These are phyloP conservation scores for Ranitomeya imitator DNA, from an alignment of 2,113 vertebrate genomes.

Conservation along the genomic window DNA sequence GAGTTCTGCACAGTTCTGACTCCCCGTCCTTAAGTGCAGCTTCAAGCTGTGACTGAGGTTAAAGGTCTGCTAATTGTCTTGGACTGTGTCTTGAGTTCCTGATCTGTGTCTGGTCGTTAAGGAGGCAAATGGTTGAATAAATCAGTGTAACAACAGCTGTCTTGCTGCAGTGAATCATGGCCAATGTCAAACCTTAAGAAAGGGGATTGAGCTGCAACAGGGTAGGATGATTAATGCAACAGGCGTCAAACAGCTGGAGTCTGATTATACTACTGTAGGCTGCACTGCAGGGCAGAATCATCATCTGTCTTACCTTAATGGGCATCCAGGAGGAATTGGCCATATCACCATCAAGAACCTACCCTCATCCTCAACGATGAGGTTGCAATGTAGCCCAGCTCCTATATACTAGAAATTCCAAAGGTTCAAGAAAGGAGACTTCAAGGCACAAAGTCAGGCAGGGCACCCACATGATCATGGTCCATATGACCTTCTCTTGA, in stretches of 20 bases:
- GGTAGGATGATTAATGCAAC: constrained; percentile 63
- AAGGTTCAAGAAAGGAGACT: neutral
- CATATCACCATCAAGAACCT: neutral
- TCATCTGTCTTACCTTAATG: constrained; percentile 59
- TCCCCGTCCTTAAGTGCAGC: constrained; percentile 22
- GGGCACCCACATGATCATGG: neutral
- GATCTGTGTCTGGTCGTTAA: constrained; percentile 63
- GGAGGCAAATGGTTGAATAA: constrained; percentile 63
- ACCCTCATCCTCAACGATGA: neutral
- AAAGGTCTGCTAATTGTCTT: constrained; percentile 60
- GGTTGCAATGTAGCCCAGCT: neutral
- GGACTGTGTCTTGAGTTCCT: constrained; percentile 62
- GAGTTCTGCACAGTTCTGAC: neutral
- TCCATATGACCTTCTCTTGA: neutral
- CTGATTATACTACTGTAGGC: constrained; percentile 62
- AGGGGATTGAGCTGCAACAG: constrained; percentile 55
- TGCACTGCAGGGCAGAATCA: constrained; percentile 50
- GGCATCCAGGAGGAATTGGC: neutral
- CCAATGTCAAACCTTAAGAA: constrained; percentile 63
- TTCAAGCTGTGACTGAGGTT: constrained; percentile 53
- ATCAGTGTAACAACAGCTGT: constrained; percentile 65
- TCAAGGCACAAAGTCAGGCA: no score
- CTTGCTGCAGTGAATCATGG: constrained; percentile 64
- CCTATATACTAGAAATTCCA: neutral
- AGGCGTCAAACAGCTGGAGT: constrained; percentile 60